Evolutionary conservation across 2,113 vertebrate species (phyloP).

Genomic region (Struthidea cinerea): DNA sequence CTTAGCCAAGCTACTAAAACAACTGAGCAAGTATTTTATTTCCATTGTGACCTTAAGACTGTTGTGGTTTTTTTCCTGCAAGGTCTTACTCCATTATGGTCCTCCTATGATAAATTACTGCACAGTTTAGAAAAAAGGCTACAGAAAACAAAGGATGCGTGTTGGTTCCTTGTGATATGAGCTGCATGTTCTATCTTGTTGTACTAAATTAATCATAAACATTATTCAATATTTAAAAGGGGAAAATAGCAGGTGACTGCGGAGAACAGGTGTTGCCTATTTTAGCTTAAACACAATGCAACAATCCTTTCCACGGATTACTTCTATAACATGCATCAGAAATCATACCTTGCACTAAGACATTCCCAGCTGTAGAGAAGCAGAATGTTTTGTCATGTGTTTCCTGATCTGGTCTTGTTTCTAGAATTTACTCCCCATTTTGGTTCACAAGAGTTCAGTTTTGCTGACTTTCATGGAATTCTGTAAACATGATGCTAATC

Average conservation of each 20-base stretch:
- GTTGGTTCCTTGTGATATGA: neutral
- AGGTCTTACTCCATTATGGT: neutral
- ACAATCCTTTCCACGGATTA: neutral
- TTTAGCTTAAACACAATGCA: neutral
- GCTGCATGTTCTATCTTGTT: neutral
- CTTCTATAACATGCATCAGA: neutral
- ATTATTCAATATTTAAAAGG: neutral
- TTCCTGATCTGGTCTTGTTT: neutral
- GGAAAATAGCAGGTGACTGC: neutral
- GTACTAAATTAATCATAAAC: constrained; percentile 11
- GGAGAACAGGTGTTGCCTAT: neutral
- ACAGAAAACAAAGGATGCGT: neutral
- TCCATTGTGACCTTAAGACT: neutral
- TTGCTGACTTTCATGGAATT: neutral
- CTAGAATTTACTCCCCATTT: neutral
- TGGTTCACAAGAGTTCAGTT: neutral
- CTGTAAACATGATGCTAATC: neutral
- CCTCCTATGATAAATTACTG: neutral
- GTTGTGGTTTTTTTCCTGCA: neutral
- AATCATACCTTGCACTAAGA: neutral
- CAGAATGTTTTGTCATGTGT: neutral
- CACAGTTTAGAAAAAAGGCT: neutral
- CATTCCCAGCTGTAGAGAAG: neutral
- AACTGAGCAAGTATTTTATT: neutral
- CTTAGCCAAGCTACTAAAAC: neutral